Evolutionary conservation across 2,888 invertebrate species (phyloP).

Genomic region (Coelopa pilipes): DNA sequence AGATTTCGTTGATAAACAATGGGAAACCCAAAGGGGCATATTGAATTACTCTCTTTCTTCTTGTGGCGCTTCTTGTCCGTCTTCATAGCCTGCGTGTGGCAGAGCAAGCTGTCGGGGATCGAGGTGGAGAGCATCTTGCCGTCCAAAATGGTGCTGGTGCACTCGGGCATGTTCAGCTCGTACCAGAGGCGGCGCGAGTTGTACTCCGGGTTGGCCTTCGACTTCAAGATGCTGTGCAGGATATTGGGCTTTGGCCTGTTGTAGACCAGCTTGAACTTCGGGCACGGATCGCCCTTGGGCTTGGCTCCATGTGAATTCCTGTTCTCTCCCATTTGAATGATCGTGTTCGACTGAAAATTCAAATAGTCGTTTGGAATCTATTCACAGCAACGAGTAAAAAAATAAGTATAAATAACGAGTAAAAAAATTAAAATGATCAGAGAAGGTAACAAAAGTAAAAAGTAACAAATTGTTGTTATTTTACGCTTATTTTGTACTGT

Average conservation of each 20-base stretch:
- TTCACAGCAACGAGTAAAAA: too few relatives aligned
- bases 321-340: constrained; percentile 13
- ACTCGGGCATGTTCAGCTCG: constrained; percentile 65
- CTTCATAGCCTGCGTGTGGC: constrained; percentile 62
- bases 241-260: constrained; percentile 60
- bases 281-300: constrained; percentile 36
- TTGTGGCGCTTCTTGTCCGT: constrained; percentile 59
- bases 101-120: constrained; percentile 72
- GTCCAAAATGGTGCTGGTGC: constrained; percentile 59
- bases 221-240: constrained; percentile 57
- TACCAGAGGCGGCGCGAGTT: constrained; percentile 63
- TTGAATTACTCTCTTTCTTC: constrained; percentile 55
- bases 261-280: constrained; percentile 57
- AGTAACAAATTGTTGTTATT: too few relatives aligned
- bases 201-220: constrained; percentile 64
- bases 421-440: too few relatives aligned
- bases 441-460: too few relatives aligned
- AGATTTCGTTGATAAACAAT: background rate
- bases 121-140: constrained; percentile 68
- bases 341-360: background rate
- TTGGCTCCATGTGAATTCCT: constrained; percentile 4
- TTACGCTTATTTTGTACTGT: too few relatives aligned
- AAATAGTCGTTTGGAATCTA: background rate
- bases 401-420: too few relatives aligned
- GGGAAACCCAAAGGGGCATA: background rate